Base-by-base conservation (phyloP, 1,140 invertebrate species). In the Galleria mellonella region DNA sequence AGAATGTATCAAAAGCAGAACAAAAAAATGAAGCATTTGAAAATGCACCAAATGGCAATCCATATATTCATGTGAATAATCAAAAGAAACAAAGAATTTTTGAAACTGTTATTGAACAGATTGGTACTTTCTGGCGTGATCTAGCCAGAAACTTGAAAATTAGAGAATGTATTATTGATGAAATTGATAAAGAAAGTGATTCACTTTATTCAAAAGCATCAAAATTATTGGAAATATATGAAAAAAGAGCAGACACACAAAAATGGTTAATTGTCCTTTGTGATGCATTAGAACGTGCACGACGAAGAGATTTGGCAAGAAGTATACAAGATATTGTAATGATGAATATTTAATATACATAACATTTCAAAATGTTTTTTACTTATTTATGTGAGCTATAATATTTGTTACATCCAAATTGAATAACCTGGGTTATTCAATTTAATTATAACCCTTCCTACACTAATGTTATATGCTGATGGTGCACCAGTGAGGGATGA, bases 121-220 rank as follows among this genome's bases (percentile, higher is more conserved):
- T 90, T 43, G 89, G 89, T 11, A 75, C 59, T 39, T 71, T 69
- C 44, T 90, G 89, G 89, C 77, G 78, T 59, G 83, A 88, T 28
- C 66, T 90, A 10, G 87, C 77, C 8, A 83, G 89, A 78, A 68
- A 77, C 61, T 66, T 90, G 15, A 71, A 77, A 46, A 62, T 89
- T 6, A 72, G 65, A 45, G 89, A 90, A 83, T 59, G 53, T 47
- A 56, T 75, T 43, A 89, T 90, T 38, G 85, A 89, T 56, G 62
- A 76, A 11, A 84, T 89, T 43, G 75, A 89, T 44, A 51, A 29
- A 2, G 70, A 79, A 42, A 53, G 62, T 17, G 49, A 47, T 23
- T 47, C 29, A 31, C 10, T 59, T 4, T 9, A 13, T 27, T 45
- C 40, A 6, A 84, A 81, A 56, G 72, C 63, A 15, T 41, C 10